These are phyloP conservation scores for Nestor notabilis DNA, from an alignment of 2,113 vertebrate species.

Conservation along the genomic window DNA sequence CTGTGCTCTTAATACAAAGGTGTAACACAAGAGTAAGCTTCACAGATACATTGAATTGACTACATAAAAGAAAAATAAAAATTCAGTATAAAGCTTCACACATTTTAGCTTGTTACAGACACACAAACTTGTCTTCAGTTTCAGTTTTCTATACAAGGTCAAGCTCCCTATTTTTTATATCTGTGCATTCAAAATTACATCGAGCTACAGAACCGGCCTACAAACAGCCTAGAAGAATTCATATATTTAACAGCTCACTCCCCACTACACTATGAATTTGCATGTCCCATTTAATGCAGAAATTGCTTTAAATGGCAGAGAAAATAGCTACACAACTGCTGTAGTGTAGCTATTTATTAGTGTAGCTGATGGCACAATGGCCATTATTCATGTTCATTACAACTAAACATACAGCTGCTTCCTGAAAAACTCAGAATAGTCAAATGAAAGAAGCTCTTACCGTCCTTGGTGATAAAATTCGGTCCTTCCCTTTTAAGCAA, in stretches of 20 bases:
- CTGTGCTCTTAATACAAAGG: background rate
- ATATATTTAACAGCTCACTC: background rate
- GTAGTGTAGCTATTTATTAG: background rate
- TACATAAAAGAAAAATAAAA: constrained; percentile 14
- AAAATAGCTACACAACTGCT: constrained; percentile 5
- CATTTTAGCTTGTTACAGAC: background rate
- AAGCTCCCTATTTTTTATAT: background rate
- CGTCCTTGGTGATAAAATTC: constrained; percentile 88
- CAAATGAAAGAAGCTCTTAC: constrained; percentile 68
- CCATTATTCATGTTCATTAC: background rate
- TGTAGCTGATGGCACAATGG: background rate
- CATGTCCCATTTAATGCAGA: constrained; percentile 31
- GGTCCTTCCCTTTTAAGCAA: constrained; percentile 91
- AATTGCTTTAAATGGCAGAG: constrained; percentile 24
- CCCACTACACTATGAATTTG: background rate
- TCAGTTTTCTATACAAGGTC: background rate
- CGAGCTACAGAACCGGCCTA: background rate
- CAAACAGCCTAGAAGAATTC: background rate
- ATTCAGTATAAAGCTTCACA: background rate
- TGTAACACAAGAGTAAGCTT: background rate
- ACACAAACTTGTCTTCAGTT: background rate
- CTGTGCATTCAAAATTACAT: background rate
- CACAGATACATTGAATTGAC: background rate
- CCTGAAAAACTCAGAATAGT: background rate
- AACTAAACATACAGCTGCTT: background rate